Evolutionary conservation across 2,888 invertebrate genomes (phyloP).

Genomic region (Orchesella flavescens): DNA sequence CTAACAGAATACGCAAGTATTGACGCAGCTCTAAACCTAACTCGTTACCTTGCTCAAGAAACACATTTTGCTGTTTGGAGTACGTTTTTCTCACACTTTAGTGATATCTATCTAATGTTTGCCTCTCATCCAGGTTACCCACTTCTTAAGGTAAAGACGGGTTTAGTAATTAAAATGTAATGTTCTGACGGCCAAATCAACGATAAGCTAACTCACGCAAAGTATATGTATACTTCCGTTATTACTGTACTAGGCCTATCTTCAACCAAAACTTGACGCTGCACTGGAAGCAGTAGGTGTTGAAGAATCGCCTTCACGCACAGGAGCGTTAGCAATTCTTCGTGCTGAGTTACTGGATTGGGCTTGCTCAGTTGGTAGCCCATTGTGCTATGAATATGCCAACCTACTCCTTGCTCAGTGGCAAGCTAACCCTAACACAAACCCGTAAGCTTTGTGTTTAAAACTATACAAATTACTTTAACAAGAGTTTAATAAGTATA

Average conservation of each 20-base stretch:
- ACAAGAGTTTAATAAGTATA: neutral
- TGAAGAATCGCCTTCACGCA: slow-evolving; percentile 24
- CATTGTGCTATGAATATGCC: slow-evolving; percentile 48
- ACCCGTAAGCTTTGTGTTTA: slow-evolving; percentile 39
- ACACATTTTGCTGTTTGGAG: slow-evolving; percentile 62
- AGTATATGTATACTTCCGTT: no score
- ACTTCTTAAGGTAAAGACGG: slow-evolving; percentile 16
- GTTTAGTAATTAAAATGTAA: neutral
- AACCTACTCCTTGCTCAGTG: slow-evolving; percentile 32
- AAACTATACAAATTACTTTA: neutral
- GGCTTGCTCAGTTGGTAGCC: slow-evolving; percentile 51
- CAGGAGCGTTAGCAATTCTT: slow-evolving; percentile 43
- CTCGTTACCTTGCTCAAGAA: slow-evolving; percentile 57
- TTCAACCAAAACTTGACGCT: slow-evolving; percentile 44
- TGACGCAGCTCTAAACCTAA: slow-evolving; percentile 45
- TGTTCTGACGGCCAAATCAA: no score
- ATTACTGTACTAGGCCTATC: slow-evolving; percentile 29
- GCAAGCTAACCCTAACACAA: slow-evolving; percentile 12
- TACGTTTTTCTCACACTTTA: slow-evolving; percentile 54
- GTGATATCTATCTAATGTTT: slow-evolving; percentile 23
- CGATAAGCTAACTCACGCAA: no score
- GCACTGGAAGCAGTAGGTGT: slow-evolving; percentile 34
- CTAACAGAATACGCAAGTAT: slow-evolving; percentile 40
- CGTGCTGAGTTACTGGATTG: slow-evolving; percentile 58
- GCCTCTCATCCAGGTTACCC: slow-evolving; percentile 29